phyloP scores from a whole-genome alignment of 2,113 vertebrate species.

The Coreoperca whiteheadi region DNA sequence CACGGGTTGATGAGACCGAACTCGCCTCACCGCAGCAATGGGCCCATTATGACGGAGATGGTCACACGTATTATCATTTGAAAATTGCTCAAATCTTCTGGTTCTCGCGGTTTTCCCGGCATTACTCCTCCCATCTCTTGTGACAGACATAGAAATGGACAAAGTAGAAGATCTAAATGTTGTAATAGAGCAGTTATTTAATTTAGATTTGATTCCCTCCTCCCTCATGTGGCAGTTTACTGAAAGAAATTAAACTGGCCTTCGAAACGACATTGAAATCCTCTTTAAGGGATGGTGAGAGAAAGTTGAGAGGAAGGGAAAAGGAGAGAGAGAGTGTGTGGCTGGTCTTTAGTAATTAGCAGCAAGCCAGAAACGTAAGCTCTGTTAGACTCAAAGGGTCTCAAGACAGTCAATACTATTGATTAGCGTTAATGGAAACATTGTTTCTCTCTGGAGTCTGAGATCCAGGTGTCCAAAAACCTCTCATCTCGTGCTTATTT shows the following conservation, averaged over 20 bases:
- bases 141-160: background rate
- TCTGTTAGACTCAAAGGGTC: slow-evolving; percentile 21
- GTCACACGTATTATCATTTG: slow-evolving; percentile 69
- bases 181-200: background rate
- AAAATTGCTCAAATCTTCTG: slow-evolving; percentile 57
- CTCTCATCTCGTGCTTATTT: background rate
- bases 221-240: background rate
- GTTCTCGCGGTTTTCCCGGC: background rate
- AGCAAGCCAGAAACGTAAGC: slow-evolving; percentile 50
- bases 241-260: slow-evolving; percentile 24
- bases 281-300: no score
- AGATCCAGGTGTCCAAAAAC: background rate
- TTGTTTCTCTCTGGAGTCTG: slow-evolving; percentile 27
- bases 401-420: slow-evolving; percentile 54
- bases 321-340: no score
- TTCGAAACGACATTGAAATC: background rate
- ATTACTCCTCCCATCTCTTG: background rate
- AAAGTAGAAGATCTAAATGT: background rate
- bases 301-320: no score
- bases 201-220: background rate
- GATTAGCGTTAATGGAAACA: slow-evolving; percentile 66
- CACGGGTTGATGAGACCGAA: slow-evolving; percentile 43
- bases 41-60: slow-evolving; percentile 53
- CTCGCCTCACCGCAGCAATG: slow-evolving; percentile 24
- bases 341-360: slow-evolving; percentile 55